Percentiles rank a stretch among this genome's conserved stretches.
Conservation (phyloP, 2,113 vertebrate species). For the Salvelinus alpinus region DNA sequence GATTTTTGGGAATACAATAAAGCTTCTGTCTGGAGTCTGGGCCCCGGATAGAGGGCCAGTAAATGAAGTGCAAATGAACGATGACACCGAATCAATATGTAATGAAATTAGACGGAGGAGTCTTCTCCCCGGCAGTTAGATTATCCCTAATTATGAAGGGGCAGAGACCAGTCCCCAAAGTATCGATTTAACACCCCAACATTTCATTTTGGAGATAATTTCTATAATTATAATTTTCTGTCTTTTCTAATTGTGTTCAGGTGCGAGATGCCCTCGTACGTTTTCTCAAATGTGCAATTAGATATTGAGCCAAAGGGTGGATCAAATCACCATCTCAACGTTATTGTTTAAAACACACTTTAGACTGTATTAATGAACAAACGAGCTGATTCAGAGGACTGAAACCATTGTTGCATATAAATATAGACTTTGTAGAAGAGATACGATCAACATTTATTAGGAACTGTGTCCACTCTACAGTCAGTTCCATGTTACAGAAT, state of each 20-base stretch:
- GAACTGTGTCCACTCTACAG: too few species aligned
- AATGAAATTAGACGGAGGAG: conserved; percentile 42
- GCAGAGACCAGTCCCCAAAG: conserved; percentile 31
- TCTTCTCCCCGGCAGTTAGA: conserved; percentile 33
- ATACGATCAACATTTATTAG: too few species aligned
- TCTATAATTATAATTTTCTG: conserved; percentile 21
- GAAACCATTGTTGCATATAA: too few species aligned
- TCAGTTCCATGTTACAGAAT: too few species aligned
- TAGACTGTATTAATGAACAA: background rate
- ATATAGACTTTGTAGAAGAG: too few species aligned
- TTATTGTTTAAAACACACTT: conserved; percentile 37
- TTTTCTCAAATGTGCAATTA: conserved; percentile 47
- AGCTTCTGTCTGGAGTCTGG: conserved; percentile 17
- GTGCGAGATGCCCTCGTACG: conserved; percentile 11
- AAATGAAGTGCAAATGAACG: conserved; percentile 5
- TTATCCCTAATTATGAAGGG: conserved; percentile 48
- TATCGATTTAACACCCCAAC: conserved; percentile 52
- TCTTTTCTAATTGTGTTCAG: conserved; percentile 22
- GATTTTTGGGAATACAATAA: conserved; percentile 38
- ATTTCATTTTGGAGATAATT: conserved; percentile 55
- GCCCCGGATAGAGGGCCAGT: background rate
- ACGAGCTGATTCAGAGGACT: too few species aligned
- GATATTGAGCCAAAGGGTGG: conserved; percentile 30
- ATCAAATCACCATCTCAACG: conserved; percentile 43
- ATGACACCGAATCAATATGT: conserved; percentile 7